phyloP scores from a whole-genome alignment of 2,113 vertebrate genomes.

The Protobothrops flavoviridis region DNA sequence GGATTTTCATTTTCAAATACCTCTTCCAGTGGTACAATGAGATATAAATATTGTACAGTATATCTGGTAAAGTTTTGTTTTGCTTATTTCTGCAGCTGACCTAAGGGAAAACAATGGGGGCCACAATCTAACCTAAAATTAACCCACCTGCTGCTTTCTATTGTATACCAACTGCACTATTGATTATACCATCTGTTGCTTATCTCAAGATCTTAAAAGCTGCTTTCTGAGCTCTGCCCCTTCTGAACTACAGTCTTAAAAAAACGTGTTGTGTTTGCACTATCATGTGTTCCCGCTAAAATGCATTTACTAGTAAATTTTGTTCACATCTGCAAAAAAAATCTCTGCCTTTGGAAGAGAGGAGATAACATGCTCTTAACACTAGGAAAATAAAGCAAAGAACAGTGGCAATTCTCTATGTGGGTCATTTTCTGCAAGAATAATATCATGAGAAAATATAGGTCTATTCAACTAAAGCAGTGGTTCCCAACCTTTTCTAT shows the following conservation, averaged over 20 bases:
- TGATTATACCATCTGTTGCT: constrained; percentile 17
- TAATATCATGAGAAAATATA: neutral
- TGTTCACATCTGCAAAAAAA: neutral
- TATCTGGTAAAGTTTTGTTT: neutral
- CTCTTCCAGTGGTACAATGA: constrained; percentile 21
- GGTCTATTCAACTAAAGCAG: no score
- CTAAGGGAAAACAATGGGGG: neutral
- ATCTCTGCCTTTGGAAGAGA: neutral
- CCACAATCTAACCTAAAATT: neutral
- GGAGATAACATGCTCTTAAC: neutral
- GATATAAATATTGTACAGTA: neutral
- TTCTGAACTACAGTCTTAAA: neutral
- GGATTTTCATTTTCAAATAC: constrained; percentile 23
- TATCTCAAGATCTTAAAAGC: neutral
- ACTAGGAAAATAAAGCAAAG: neutral
- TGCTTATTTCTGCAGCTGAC: constrained; percentile 6
- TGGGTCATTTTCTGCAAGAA: neutral
- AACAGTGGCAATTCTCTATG: neutral
- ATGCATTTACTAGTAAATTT: neutral
- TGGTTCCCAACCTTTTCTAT: no score
- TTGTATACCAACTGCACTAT: neutral
- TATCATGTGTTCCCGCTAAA: neutral
- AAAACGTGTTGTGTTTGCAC: neutral
- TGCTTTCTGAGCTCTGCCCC: neutral
- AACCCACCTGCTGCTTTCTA: neutral